These are phyloP conservation scores for Gastrophryne carolinensis DNA, from an alignment of 2,797 vertebrate species.

Conservation along the genomic window DNA sequence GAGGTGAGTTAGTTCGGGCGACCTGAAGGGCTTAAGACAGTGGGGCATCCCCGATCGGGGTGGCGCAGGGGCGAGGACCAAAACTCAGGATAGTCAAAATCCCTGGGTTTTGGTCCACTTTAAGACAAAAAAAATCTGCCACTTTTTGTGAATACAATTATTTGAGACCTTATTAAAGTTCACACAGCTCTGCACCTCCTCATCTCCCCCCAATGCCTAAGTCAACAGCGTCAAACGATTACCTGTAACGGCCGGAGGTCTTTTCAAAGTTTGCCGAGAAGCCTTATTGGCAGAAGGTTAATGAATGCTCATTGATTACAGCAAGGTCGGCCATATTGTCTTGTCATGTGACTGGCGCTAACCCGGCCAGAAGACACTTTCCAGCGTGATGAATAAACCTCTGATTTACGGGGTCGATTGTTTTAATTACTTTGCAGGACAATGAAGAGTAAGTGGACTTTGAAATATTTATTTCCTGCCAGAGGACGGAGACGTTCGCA, in stretches of 20 bases:
- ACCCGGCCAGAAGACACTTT: not conserved
- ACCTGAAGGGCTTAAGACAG: too few relatives aligned
- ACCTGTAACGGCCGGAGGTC: not conserved
- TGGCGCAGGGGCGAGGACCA: too few relatives aligned
- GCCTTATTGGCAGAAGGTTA: slow-evolving; percentile 32
- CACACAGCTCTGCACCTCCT: not conserved
- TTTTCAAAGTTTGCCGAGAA: not conserved
- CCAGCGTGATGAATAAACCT: slow-evolving; percentile 7
- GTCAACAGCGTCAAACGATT: not conserved
- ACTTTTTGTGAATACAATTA: not conserved
- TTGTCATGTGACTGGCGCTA: not conserved
- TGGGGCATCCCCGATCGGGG: too few relatives aligned
- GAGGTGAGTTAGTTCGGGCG: too few relatives aligned
- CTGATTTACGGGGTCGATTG: not conserved
- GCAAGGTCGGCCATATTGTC: not conserved
- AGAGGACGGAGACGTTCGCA: not conserved
- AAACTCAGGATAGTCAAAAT: too few relatives aligned
- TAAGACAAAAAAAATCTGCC: not conserved
- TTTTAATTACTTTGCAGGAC: slow-evolving; percentile 14
- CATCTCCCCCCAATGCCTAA: not conserved
- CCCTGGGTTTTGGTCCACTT: too few relatives aligned
- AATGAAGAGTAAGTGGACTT: not conserved
- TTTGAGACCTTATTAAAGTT: not conserved
- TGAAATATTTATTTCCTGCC: not conserved
- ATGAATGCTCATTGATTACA: slow-evolving; percentile 37